Conservation (phyloP, 2,888 invertebrate species). For the Yponomeuta cagnagella region DNA sequence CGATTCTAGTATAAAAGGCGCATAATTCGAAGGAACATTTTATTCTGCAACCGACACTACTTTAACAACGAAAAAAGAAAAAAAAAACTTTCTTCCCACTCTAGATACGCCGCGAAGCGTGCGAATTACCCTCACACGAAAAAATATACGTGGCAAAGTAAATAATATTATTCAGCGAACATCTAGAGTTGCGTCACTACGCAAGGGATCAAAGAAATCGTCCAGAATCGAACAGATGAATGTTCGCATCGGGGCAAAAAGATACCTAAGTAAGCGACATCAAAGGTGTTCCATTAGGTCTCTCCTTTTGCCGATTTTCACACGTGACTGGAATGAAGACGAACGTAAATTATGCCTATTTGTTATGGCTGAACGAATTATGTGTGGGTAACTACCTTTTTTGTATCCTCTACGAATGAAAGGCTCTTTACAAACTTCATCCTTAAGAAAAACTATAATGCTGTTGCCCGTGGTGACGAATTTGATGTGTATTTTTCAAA, state of each 20-base stretch:
- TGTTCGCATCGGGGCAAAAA: neutral
- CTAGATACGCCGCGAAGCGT: too few species aligned
- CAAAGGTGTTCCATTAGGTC: neutral
- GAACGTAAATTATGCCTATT: neutral
- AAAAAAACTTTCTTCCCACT: too few species aligned
- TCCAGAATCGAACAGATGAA: constrained; percentile 4
- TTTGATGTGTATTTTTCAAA: too few species aligned
- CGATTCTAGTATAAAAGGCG: too few species aligned
- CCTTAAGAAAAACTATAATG: too few species aligned
- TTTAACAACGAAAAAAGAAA: too few species aligned
- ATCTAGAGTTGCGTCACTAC: neutral
- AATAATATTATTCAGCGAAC: constrained; percentile 6
- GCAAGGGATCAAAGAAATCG: constrained; percentile 3
- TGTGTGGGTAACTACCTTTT: neutral
- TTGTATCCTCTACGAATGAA: too few species aligned
- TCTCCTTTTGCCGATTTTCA: constrained; percentile 8
- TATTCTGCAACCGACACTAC: too few species aligned
- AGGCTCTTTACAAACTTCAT: neutral
- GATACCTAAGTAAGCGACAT: neutral
- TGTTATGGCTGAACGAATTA: neutral
- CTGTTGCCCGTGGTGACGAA: too few species aligned
- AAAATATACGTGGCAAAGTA: neutral
- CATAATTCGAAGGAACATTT: too few species aligned
- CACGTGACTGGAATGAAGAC: constrained; percentile 4
- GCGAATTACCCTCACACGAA: too few species aligned